Percentiles rank a stretch among this genome's conserved stretches.
phyloP scores from a whole-genome alignment of 2,797 vertebrate genomes.

The Anabacerthia variegaticeps region DNA sequence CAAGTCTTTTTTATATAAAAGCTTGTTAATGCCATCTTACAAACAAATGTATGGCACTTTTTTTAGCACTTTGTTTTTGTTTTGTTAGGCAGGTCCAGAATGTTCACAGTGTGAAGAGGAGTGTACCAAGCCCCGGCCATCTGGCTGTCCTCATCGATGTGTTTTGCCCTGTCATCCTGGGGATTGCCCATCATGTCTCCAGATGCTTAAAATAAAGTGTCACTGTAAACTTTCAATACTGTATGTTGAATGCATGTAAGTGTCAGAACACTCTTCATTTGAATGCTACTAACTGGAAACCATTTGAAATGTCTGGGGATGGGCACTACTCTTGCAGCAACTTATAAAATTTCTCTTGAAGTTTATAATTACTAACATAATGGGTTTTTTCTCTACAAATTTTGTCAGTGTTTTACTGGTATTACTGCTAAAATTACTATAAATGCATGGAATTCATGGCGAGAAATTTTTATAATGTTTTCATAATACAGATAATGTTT shows the following conservation, averaged over 20 bases:
- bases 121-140: slow-evolving; percentile 82
- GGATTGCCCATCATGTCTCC: slow-evolving; percentile 82
- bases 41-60: not conserved
- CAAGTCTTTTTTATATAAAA: not conserved
- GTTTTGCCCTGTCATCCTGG: slow-evolving; percentile 83
- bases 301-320: not conserved
- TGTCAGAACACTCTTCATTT: not conserved
- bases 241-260: slow-evolving; percentile 86
- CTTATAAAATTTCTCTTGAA: not conserved
- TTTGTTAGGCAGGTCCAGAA: slow-evolving; percentile 79
- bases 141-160: slow-evolving; percentile 85
- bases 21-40: not conserved
- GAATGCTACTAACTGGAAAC: not conserved
- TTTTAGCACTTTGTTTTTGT: not conserved
- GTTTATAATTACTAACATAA: not conserved
- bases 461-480: not conserved
- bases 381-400: not conserved
- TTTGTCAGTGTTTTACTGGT: not conserved
- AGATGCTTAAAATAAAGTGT: slow-evolving; percentile 88
- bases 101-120: slow-evolving; percentile 83
- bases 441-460: not conserved
- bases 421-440: not conserved
- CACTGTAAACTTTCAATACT: slow-evolving; percentile 87
- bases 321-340: not conserved
- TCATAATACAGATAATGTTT: not conserved